A percentile compares a stretch with the other conserved stretches of the same genome.
Conservation (phyloP, 2,888 invertebrate species). For the Eupithecia dodoneata region DNA sequence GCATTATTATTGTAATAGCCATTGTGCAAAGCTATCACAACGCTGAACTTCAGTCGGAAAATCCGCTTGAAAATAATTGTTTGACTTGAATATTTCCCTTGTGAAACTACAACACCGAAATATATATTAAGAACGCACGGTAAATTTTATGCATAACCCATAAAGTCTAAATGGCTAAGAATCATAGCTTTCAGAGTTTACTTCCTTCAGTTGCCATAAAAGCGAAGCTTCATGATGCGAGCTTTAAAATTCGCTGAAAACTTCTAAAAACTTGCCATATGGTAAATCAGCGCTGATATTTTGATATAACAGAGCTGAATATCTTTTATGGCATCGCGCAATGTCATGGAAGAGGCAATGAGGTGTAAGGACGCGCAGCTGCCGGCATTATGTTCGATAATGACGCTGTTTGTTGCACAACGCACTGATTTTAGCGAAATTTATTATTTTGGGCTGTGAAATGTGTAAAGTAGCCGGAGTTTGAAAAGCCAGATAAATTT, state of each 20-base stretch:
- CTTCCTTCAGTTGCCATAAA: not conserved
- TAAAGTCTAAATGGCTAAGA: not conserved
- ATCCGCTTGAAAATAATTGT: not conserved
- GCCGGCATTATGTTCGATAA: constrained; percentile 66
- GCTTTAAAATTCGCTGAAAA: not conserved
- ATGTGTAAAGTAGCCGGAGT: constrained; percentile 5
- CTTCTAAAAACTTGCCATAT: constrained; percentile 18
- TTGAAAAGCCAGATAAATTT: constrained; percentile 7
- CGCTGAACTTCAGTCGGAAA: no score
- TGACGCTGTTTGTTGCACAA: constrained; percentile 65
- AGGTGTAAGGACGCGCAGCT: constrained; percentile 77
- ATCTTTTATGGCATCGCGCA: constrained; percentile 76
- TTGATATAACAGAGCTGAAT: constrained; percentile 71
- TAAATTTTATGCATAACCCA: not conserved
- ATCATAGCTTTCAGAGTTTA: not conserved
- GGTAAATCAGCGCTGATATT: constrained; percentile 58
- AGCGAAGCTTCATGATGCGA: not conserved
- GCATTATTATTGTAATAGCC: no score
- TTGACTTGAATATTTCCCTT: not conserved
- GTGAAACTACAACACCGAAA: not conserved
- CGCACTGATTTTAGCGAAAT: constrained; percentile 54
- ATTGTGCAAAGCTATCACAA: no score
- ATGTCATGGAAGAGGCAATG: constrained; percentile 82
- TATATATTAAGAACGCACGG: not conserved
- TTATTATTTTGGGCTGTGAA: constrained; percentile 38